phyloP scores from a whole-genome alignment of 2,113 vertebrate species.

The Actenoides hombroni region DNA sequence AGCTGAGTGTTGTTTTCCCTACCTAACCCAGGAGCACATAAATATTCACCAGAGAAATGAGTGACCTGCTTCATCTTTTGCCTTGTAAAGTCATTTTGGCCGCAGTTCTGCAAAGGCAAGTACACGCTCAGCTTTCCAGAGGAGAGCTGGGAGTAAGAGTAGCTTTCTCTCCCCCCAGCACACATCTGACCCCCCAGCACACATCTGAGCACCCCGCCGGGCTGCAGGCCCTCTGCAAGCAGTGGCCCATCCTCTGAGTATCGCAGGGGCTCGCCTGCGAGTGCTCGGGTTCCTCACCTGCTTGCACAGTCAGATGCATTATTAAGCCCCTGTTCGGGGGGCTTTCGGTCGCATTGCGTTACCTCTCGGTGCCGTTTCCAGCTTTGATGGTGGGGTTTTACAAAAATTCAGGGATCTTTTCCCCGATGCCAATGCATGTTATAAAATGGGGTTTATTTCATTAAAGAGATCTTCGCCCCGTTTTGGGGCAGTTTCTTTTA shows the following conservation, averaged over 20 bases:
- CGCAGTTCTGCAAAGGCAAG: background rate
- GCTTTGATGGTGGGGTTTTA: background rate
- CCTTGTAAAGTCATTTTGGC: background rate
- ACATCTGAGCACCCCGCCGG: fast-evolving
- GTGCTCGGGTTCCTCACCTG: background rate
- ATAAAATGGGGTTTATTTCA: background rate
- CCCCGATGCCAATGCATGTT: background rate
- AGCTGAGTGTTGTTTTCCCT: background rate
- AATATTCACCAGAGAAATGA: background rate
- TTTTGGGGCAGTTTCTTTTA: background rate
- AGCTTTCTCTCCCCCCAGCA: background rate
- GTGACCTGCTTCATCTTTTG: background rate
- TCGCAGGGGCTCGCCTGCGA: fast-evolving
- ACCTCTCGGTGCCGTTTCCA: background rate
- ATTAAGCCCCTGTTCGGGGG: background rate
- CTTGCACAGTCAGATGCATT: background rate
- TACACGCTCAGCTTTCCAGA: background rate
- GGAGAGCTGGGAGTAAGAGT: background rate
- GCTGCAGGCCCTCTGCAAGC: background rate
- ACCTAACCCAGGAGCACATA: background rate
- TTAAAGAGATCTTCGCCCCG: background rate
- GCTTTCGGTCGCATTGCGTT: background rate
- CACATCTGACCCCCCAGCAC: background rate
- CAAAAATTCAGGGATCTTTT: background rate
- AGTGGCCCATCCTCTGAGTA: background rate